phyloP scores from a whole-genome alignment of 2,797 vertebrate genomes.

The Pyrocephalus nanus region DNA sequence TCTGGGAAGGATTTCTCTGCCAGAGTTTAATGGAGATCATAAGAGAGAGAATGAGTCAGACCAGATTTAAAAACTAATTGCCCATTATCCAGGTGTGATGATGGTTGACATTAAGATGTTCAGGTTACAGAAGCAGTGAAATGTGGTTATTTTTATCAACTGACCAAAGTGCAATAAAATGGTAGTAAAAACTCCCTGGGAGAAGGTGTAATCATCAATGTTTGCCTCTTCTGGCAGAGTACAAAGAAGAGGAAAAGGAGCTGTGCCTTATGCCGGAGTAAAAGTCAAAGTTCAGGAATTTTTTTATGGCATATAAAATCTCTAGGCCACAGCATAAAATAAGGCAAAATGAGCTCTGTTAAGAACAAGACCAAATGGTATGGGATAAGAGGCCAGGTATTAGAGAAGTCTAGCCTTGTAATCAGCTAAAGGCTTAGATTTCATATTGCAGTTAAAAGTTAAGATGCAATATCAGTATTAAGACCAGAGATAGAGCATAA shows the following conservation, averaged over 20 bases:
- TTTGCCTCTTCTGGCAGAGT: not conserved
- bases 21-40: not conserved
- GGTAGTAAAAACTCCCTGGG: not conserved
- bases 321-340: not conserved
- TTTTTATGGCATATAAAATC: not conserved
- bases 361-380: not conserved
- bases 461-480: not conserved
- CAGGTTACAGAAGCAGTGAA: not conserved
- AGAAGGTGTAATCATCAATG: not conserved
- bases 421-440: not conserved
- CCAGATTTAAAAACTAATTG: not conserved
- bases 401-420: not conserved
- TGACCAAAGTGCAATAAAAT: not conserved
- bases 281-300: not conserved
- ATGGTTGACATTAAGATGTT: not conserved
- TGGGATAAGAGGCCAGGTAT: not conserved
- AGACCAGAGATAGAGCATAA: not conserved
- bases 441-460: not conserved
- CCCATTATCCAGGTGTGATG: not conserved
- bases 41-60: not conserved
- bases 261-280: not conserved
- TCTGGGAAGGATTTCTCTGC: constrained; percentile 8
- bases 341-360: not conserved
- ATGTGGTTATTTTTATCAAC: not conserved
- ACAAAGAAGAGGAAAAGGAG: not conserved